Percentiles rank a stretch among this genome's conserved stretches.
Conservation (phyloP, 2,797 vertebrate species). For the Tadarida brasiliensis region DNA sequence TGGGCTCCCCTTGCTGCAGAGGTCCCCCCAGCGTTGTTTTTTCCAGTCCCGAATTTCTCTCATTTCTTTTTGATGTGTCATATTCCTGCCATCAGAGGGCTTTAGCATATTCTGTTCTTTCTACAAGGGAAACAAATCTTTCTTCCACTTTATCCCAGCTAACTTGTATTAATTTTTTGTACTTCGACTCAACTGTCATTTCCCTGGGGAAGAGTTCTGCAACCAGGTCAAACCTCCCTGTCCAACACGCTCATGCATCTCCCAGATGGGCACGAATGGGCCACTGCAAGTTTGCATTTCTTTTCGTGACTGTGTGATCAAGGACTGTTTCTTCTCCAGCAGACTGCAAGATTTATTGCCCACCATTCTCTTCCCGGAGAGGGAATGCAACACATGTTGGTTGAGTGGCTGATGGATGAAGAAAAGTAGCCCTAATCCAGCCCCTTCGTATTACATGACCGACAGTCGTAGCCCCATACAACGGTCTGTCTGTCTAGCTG, state of each 20-base stretch:
- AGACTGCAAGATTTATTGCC: neutral
- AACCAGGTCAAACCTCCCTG: neutral
- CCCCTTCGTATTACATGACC: neutral
- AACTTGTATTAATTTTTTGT: conserved; percentile 33
- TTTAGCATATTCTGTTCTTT: conserved; percentile 19
- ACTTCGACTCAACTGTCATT: neutral
- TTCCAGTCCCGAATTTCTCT: neutral
- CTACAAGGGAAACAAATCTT: neutral
- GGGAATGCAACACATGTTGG: neutral
- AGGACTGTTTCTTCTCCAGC: neutral
- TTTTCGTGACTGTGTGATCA: neutral
- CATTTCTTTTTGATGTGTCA: neutral
- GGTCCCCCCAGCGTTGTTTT: neutral
- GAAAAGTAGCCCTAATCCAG: neutral
- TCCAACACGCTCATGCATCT: neutral
- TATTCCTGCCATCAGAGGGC: neutral
- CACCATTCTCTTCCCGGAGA: neutral
- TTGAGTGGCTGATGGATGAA: neutral
- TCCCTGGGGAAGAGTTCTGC: neutral
- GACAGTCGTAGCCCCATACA: neutral
- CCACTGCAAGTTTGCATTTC: neutral
- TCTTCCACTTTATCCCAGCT: neutral
- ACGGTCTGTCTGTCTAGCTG: neutral
- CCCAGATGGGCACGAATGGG: neutral
- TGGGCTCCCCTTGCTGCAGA: neutral